These are phyloP conservation scores for Sitta europaea DNA, from an alignment of 2,113 vertebrate species.

Conservation along the genomic window DNA sequence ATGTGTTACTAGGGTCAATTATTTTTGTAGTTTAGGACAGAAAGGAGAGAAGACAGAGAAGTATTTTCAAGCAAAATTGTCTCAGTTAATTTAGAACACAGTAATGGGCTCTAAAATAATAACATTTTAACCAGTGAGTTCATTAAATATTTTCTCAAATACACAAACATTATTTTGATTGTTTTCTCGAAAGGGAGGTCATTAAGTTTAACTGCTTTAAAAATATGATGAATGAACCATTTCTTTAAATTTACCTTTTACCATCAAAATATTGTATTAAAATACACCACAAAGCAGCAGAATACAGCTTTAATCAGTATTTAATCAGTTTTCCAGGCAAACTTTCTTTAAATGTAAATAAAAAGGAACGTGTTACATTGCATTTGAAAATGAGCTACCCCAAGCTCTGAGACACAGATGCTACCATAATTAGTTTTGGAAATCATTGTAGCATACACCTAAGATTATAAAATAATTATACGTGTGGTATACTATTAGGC, in stretches of 20 bases:
- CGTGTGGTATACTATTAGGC: background rate
- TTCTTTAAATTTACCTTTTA: conserved; percentile 77
- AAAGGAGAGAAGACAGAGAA: background rate
- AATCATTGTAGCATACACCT: background rate
- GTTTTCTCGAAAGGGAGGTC: conserved; percentile 72
- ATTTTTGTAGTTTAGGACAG: conserved; percentile 24
- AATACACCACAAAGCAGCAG: conserved; percentile 41
- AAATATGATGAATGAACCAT: conserved; percentile 68
- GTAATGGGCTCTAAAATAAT: conserved; percentile 66
- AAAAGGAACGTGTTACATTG: background rate
- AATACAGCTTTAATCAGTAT: conserved; percentile 52
- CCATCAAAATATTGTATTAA: conserved; percentile 62
- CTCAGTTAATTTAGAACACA: conserved; percentile 67
- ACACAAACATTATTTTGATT: conserved; percentile 71
- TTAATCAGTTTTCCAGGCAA: conserved; percentile 18
- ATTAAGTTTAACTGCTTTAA: conserved; percentile 72
- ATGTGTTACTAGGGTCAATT: conserved; percentile 25
- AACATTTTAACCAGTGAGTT: conserved; percentile 68
- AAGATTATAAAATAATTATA: background rate
- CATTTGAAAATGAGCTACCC: background rate
- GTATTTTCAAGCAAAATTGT: background rate
- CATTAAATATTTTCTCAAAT: conserved; percentile 73
- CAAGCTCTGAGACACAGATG: background rate
- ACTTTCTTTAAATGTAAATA: conserved; percentile 34
- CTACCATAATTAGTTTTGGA: background rate